These are phyloP conservation scores for Aleiodes leptofemur DNA, from an alignment of 2,888 invertebrate genomes.

Conservation along the genomic window DNA sequence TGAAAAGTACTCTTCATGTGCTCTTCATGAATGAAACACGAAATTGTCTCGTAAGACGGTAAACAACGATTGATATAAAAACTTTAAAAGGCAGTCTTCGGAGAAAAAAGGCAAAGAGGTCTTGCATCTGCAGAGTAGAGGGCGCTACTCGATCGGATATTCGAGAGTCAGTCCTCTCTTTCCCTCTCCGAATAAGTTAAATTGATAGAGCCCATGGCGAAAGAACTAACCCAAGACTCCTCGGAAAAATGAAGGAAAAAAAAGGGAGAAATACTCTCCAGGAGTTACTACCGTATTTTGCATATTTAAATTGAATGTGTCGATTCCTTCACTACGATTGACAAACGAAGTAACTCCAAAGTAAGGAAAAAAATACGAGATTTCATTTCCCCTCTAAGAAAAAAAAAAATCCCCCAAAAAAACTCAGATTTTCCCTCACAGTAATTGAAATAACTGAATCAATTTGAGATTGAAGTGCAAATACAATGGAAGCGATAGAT, in stretches of 20 bases:
- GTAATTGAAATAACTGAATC: no score
- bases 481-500: background rate
- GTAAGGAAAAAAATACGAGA: background rate
- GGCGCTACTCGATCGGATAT: slow-evolving; percentile 53
- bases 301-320: slow-evolving; percentile 72
- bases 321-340: slow-evolving; percentile 65
- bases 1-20: background rate
- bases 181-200: slow-evolving; percentile 61
- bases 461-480: no score
- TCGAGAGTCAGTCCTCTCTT: slow-evolving; percentile 49
- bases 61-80: slow-evolving; percentile 53
- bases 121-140: background rate
- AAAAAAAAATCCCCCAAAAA: no score
- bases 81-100: slow-evolving; percentile 25
- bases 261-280: slow-evolving; percentile 47
- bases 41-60: slow-evolving; percentile 37
- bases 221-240: slow-evolving; percentile 23
- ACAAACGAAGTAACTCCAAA: slow-evolving; percentile 55
- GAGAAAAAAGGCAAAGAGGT: slow-evolving; percentile 30
- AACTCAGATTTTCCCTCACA: no score
- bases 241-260: slow-evolving; percentile 42
- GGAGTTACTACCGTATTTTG: slow-evolving; percentile 64
- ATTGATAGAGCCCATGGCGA: slow-evolving; percentile 61
- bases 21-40: slow-evolving; percentile 29
- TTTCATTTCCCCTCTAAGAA: no score